phyloP scores from a whole-genome alignment of 2,113 vertebrate genomes.

The Plecturocebus donacophilus region DNA sequence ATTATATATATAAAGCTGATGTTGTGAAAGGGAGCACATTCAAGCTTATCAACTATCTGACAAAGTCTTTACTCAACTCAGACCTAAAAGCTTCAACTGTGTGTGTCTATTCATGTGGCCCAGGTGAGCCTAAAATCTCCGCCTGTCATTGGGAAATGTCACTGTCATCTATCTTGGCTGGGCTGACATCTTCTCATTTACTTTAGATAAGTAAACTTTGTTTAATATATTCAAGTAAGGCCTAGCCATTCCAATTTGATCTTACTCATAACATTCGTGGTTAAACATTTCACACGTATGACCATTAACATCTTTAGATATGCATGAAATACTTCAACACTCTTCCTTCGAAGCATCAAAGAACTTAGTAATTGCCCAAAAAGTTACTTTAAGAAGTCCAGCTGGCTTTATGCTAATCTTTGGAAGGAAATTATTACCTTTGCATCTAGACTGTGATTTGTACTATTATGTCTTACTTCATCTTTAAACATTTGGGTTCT shows the following conservation, averaged over 20 bases:
- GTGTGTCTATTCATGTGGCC: background rate
- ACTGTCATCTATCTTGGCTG: background rate
- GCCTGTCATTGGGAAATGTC: background rate
- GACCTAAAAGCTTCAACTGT: background rate
- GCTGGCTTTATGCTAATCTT: background rate
- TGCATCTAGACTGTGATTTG: slow-evolving; percentile 24
- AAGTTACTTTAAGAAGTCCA: background rate
- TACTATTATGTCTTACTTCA: background rate
- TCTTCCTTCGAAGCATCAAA: background rate
- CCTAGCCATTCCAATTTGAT: background rate
- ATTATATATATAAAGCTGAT: background rate
- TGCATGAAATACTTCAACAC: background rate
- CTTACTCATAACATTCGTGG: background rate
- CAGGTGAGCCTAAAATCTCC: background rate
- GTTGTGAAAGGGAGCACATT: fast-evolving
- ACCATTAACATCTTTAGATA: background rate
- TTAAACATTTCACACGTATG: background rate
- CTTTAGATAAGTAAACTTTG: background rate
- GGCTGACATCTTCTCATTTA: background rate
- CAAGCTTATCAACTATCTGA: background rate
- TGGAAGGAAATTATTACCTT: slow-evolving; percentile 71
- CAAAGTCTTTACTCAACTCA: background rate
- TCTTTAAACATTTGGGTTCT: slow-evolving; percentile 78
- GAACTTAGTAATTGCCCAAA: background rate
- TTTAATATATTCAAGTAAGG: background rate